Conservation (phyloP, 2,888 invertebrate genomes). For the Diachrysia chrysitis region DNA sequence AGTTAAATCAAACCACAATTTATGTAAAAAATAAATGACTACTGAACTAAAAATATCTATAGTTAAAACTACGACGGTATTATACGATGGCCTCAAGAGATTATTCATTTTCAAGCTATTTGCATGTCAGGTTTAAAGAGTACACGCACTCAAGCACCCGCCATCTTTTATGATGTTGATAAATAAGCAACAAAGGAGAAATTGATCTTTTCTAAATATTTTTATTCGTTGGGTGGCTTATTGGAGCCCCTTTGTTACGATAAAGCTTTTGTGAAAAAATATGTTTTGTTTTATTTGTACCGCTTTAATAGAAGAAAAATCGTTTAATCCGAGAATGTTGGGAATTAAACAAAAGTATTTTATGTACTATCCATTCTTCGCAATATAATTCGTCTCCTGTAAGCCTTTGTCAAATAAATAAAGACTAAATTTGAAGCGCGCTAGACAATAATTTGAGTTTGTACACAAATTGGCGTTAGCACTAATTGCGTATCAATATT, state of each 20-base stretch:
- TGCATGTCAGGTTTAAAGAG: conserved; percentile 35
- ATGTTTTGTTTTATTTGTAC: background rate
- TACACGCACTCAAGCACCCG: conserved; percentile 29
- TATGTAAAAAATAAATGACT: background rate
- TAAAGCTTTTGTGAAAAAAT: conserved; percentile 5
- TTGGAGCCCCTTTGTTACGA: conserved; percentile 10
- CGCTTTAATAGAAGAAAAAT: background rate
- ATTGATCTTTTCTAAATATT: conserved; percentile 41
- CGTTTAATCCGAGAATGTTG: background rate
- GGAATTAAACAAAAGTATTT: background rate
- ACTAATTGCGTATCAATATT: conserved; percentile 23
- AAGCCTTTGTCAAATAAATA: background rate
- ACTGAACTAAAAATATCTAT: background rate
- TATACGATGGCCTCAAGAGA: conserved; percentile 22
- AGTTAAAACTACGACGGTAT: background rate
- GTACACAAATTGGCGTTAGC: conserved; percentile 9
- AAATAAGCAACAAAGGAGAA: conserved; percentile 38
- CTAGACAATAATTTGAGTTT: conserved; percentile 5
- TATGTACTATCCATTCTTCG: background rate
- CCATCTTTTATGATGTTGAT: conserved; percentile 35
- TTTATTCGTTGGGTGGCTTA: conserved; percentile 33
- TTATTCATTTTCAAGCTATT: conserved; percentile 43
- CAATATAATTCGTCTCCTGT: background rate
- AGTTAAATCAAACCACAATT: background rate
- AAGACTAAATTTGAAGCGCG: background rate